These are phyloP conservation scores for Euphydryas editha DNA, from an alignment of 2,888 invertebrate species.

Conservation along the genomic window DNA sequence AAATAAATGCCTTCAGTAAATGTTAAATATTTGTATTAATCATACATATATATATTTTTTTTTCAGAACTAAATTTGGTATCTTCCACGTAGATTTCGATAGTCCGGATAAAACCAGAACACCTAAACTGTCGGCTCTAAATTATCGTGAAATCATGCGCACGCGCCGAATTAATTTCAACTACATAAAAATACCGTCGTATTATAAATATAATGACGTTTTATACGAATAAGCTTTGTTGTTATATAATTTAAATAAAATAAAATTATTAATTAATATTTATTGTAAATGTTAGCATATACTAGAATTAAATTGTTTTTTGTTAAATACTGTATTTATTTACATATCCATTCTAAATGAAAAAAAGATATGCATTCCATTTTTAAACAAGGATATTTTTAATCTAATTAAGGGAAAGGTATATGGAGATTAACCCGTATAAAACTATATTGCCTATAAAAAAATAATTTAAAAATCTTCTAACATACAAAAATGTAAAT, in stretches of 20 bases:
- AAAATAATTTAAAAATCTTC: too few relatives aligned
- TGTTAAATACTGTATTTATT: too few relatives aligned
- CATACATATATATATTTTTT: conserved; percentile 15
- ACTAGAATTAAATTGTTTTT: background rate
- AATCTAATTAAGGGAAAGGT: too few relatives aligned
- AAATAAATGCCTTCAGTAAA: too few relatives aligned
- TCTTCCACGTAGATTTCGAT: conserved; percentile 74
- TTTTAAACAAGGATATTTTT: too few relatives aligned
- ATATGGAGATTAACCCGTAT: too few relatives aligned
- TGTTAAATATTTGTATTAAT: too few relatives aligned
- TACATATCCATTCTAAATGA: too few relatives aligned
- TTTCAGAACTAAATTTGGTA: conserved; percentile 75
- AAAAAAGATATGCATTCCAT: too few relatives aligned
- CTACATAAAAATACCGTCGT: conserved; percentile 51
- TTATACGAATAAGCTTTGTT: conserved; percentile 32
- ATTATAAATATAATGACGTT: conserved; percentile 46
- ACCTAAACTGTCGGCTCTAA: conserved; percentile 72
- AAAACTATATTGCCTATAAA: too few relatives aligned
- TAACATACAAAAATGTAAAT: too few relatives aligned
- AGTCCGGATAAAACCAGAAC: conserved; percentile 69
- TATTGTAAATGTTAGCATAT: conserved; percentile 12
- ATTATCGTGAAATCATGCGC: conserved; percentile 69
- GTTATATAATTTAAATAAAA: background rate
- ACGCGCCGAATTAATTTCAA: conserved; percentile 68
- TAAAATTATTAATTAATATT: background rate